These are phyloP conservation scores for Biston betularia DNA, from an alignment of 2,888 invertebrate species.

Conservation along the genomic window DNA sequence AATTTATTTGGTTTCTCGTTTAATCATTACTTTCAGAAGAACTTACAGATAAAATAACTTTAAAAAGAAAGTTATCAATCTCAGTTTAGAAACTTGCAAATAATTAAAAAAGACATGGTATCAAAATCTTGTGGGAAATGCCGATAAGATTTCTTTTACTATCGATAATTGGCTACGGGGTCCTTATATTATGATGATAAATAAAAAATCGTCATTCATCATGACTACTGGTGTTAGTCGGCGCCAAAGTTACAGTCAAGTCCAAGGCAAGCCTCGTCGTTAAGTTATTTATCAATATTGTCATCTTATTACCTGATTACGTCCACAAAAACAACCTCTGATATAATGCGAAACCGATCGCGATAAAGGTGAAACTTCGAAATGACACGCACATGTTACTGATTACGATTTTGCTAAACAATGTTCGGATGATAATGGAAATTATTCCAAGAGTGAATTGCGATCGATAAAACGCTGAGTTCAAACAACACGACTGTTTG, in stretches of 20 bases:
- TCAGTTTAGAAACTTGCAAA: no score
- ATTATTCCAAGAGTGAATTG: slow-evolving; percentile 37
- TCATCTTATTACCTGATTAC: slow-evolving; percentile 9
- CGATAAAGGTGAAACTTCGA: slow-evolving; percentile 62
- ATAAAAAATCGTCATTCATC: no score
- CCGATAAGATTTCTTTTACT: no score
- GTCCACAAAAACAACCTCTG: slow-evolving; percentile 42
- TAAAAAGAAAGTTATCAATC: background rate
- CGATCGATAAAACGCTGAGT: slow-evolving; percentile 13
- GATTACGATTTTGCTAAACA: slow-evolving; percentile 56
- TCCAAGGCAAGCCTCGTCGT: background rate
- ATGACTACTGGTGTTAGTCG: no score
- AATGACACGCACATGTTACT: slow-evolving; percentile 57
- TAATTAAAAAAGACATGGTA: no score
- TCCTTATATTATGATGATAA: no score
- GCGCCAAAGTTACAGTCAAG: no score
- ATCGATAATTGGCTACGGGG: no score
- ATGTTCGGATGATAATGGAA: slow-evolving; percentile 46
- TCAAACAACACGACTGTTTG: slow-evolving; percentile 13
- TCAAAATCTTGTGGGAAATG: no score
- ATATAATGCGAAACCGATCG: slow-evolving; percentile 65
- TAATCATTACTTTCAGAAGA: no score
- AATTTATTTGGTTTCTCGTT: no score
- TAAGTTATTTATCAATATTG: background rate
- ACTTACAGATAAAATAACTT: background rate